Conservation (phyloP, 2,797 vertebrate species). For the Microcaecilia unicolor region DNA sequence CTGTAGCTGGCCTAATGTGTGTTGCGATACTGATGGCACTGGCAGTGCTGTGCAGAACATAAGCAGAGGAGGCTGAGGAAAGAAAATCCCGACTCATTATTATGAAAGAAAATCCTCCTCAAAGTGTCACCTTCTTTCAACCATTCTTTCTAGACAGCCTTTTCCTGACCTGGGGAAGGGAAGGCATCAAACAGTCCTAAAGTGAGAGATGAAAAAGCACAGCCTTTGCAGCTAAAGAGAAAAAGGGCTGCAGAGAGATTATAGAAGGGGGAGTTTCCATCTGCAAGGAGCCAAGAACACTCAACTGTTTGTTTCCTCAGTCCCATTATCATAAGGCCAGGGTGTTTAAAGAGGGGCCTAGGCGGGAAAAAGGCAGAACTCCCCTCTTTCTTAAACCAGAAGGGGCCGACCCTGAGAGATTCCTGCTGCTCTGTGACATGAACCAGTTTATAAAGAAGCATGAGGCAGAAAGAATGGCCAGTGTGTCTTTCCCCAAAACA, state of each 20-base stretch:
- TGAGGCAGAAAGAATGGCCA: neutral
- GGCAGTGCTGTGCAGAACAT: no score
- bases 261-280: conserved; percentile 39
- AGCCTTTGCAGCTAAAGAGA: conserved; percentile 30
- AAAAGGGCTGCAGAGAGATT: conserved; percentile 3
- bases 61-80: conserved; percentile 3
- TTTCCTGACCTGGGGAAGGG: conserved; percentile 16
- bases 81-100: conserved; percentile 39
- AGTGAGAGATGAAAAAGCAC: conserved; percentile 18
- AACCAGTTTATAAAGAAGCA: neutral
- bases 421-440: neutral
- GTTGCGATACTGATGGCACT: no score
- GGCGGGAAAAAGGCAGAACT: conserved; percentile 18
- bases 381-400: conserved; percentile 2
- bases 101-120: conserved; percentile 39
- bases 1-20: no score
- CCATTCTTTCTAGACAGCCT: conserved; percentile 19
- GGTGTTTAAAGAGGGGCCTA: conserved; percentile 18
- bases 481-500: neutral
- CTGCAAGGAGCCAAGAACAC: conserved; percentile 51
- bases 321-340: conserved; percentile 19
- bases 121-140: conserved; percentile 32
- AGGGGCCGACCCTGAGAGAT: neutral
- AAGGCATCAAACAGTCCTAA: conserved; percentile 25
- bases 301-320: conserved; percentile 42